phyloP scores from a whole-genome alignment of 2,113 vertebrate genomes.

The Glaucomys volans region DNA sequence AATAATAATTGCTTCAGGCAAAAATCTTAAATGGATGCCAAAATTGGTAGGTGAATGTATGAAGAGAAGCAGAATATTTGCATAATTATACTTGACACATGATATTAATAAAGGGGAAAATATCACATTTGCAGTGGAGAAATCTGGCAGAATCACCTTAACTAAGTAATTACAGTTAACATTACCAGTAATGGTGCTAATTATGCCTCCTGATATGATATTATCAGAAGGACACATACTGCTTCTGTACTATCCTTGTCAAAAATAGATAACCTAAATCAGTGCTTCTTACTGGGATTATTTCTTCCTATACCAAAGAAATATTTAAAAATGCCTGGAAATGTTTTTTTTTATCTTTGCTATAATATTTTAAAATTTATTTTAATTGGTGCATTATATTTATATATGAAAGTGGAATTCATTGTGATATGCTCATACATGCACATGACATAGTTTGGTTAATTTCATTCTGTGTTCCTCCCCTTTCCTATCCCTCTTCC shows the following conservation, averaged over 20 bases:
- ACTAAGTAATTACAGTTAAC: not conserved
- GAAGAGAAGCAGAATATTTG: not conserved
- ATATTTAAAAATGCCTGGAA: not conserved
- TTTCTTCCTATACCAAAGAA: not conserved
- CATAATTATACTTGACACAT: not conserved
- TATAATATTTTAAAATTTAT: no score
- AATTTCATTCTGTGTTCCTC: no score
- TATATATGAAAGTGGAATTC: no score
- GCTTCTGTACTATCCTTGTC: not conserved
- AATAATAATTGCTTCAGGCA: not conserved
- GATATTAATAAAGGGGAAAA: not conserved
- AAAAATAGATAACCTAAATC: not conserved
- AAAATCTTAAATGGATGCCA: not conserved
- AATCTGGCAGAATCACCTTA: not conserved
- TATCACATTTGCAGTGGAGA: not conserved
- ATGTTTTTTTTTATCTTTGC: no score
- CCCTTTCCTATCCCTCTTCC: no score
- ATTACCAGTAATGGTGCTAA: not conserved
- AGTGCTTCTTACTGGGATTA: not conserved
- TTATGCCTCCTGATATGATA: not conserved
- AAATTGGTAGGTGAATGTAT: not conserved
- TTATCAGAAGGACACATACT: not conserved
- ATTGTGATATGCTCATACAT: no score
- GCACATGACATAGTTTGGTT: no score
- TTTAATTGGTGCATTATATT: no score